Conservation (phyloP, 2,888 invertebrate species). For the Agrotis exclamationis region DNA sequence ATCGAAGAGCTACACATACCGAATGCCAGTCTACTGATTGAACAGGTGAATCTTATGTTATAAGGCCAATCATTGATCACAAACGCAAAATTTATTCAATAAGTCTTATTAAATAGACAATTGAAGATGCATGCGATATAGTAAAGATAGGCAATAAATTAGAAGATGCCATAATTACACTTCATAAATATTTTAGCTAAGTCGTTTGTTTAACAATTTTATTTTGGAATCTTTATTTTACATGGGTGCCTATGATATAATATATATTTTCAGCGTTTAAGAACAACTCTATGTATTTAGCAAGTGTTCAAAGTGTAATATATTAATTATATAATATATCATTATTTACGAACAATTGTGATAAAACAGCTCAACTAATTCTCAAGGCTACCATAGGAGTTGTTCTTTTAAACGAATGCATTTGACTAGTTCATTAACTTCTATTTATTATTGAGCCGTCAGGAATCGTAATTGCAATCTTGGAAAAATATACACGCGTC, state of each 20-base stretch:
- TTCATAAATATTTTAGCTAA: slow-evolving; percentile 71
- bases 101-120: slow-evolving; percentile 20
- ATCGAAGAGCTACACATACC: neutral
- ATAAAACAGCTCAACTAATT: slow-evolving; percentile 50
- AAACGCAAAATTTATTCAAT: slow-evolving; percentile 21
- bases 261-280: slow-evolving; percentile 56
- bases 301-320: slow-evolving; percentile 59
- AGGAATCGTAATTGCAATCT: slow-evolving; percentile 64
- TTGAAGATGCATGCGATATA: slow-evolving; percentile 28
- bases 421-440: slow-evolving; percentile 66
- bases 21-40: slow-evolving; percentile 32
- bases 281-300: slow-evolving; percentile 62
- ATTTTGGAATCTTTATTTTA: slow-evolving; percentile 68
- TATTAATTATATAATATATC: slow-evolving; percentile 49
- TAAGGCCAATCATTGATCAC: slow-evolving; percentile 8
- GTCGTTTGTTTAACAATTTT: slow-evolving; percentile 71
- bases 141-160: slow-evolving; percentile 42
- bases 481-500: slow-evolving; percentile 56
- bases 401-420: slow-evolving; percentile 58
- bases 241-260: slow-evolving; percentile 67
- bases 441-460: slow-evolving; percentile 73
- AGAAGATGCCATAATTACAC: slow-evolving; percentile 56
- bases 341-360: slow-evolving; percentile 48
- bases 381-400: slow-evolving; percentile 54
- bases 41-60: neutral